phyloP scores from a whole-genome alignment of 92 coral and sea anemone species.

The Ricordea florida region DNA sequence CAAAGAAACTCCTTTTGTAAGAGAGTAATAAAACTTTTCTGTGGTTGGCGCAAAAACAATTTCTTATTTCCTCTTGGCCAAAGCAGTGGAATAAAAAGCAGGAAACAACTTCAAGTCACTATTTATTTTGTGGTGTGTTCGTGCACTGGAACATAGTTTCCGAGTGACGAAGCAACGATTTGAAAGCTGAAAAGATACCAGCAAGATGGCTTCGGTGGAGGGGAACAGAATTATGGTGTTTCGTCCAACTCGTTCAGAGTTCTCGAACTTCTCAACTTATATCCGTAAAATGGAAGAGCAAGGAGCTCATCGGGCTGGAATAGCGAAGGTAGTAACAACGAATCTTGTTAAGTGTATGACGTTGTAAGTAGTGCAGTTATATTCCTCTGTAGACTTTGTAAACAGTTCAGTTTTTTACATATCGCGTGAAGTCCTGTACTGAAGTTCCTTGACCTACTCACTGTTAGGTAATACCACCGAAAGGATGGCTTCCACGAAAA shows the following conservation, averaged over 20 bases:
- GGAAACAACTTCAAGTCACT: neutral
- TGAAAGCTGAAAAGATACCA: neutral
- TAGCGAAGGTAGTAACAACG: slow-evolving; percentile 99
- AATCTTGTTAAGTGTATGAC: neutral
- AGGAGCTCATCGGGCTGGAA: slow-evolving; percentile 94
- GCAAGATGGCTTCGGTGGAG: slow-evolving; percentile 70
- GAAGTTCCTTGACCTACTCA: neutral
- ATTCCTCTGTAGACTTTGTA: neutral
- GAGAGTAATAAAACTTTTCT: neutral
- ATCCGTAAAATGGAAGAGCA: slow-evolving; percentile 91
- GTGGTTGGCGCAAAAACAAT: slow-evolving; percentile 1
- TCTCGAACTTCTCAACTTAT: slow-evolving; percentile 84
- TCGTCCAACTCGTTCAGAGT: slow-evolving; percentile 93
- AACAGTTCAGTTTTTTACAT: too few species aligned
- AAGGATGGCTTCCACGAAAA: slow-evolving; percentile 89
- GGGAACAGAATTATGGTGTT: slow-evolving; percentile 89
- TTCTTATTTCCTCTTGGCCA: neutral
- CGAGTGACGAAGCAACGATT: too few species aligned
- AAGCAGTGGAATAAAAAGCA: slow-evolving; percentile 7
- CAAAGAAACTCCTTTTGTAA: slow-evolving; percentile 41
- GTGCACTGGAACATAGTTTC: too few species aligned
- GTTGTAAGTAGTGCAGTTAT: neutral
- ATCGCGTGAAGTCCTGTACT: too few species aligned
- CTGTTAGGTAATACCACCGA: slow-evolving; percentile 90
- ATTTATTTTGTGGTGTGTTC: slow-evolving; percentile 1